Evolutionary conservation across 2,888 invertebrate species (phyloP), one percentile per base, ranked within the genome.

Genomic region (Meliscaeva auricollis): DNA sequence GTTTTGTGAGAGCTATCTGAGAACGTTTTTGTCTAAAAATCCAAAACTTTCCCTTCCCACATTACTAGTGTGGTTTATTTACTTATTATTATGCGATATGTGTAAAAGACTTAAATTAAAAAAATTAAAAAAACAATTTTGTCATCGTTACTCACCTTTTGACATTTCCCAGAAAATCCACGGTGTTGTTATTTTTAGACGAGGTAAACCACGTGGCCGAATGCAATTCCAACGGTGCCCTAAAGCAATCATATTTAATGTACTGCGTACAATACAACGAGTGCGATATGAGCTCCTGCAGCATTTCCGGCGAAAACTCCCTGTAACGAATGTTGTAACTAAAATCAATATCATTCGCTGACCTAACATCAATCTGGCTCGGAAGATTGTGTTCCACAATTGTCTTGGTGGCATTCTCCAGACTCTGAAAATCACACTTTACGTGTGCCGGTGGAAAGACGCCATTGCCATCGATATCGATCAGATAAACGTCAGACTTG

Each of bases 391-490:
- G 98, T 90, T 97, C 97, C 0, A 98, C 97, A 87, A 97, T 97
- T 4, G 96, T 96, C 87, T 97, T 97, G 0, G 97, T 96, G 0
- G 95, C 94, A 90, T 97, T 97, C 80, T 97, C 97, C 89, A 96
- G 94, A 50, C 96, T 96, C 90, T 97, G 97, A 90, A 98, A 98
- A 90, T 97, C 97, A 90, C 98, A 98, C 89, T 97, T 96, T 0
- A 98, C 98, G 89, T 97, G 96, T 0, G 97, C 97, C 0, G 98
- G 98, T 3, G 98, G 97, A 90, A 97, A 97, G 77, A 96, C 95
- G 0, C 98, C 98, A 90, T 97, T 97, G 0, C 98, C 98, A 90
- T 98, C 98, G 70, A 98, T 97, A 90, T 98, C 98, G 88, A 98
- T 97, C 56, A 96, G 94, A 90, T 98, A 98, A 0, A 98, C 97